Conservation (phyloP, 2,797 vertebrate genomes). For the Lutjanus argentimaculatus region DNA sequence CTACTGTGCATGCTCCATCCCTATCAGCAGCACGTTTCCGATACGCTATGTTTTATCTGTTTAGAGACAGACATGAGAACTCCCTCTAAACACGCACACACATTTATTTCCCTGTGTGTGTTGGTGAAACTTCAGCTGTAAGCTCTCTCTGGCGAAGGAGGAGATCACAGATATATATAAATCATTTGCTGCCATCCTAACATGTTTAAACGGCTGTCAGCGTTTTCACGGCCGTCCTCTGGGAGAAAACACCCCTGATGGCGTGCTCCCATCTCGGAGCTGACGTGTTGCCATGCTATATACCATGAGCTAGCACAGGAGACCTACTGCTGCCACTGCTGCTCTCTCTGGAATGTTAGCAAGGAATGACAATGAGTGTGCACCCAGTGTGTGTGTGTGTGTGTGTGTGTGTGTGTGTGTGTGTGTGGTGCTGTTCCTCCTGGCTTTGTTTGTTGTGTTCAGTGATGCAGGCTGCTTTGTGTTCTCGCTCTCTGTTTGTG, state of each 20-base stretch:
- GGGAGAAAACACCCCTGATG: constrained; percentile 59
- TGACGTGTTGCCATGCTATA: constrained; percentile 72
- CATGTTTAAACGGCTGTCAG: constrained; percentile 73
- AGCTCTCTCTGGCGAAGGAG: constrained; percentile 20
- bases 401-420: constrained; percentile 43
- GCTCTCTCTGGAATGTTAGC: constrained; percentile 80
- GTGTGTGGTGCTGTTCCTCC: constrained; percentile 73
- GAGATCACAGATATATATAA: constrained; percentile 55
- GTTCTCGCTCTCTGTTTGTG: constrained; percentile 62
- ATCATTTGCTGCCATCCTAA: constrained; percentile 62
- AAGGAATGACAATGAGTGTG: constrained; percentile 82
- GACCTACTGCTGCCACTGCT: constrained; percentile 69
- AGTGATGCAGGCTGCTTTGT: constrained; percentile 85
- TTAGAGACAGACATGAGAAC: constrained; percentile 42
- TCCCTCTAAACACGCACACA: constrained; percentile 4
- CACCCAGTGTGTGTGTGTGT: constrained; percentile 40
- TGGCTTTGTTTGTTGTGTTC: constrained; percentile 86
- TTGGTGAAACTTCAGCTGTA: constrained; percentile 38
- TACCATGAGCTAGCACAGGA: constrained; percentile 76
- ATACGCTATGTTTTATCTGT: constrained; percentile 53
- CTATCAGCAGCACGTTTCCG: constrained; percentile 36
- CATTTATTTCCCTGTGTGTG: constrained; percentile 1
- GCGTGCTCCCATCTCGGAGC: constrained; percentile 63
- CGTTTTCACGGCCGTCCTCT: constrained; percentile 53
- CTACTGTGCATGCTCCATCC: constrained; percentile 41